These are phyloP conservation scores for Charaxes varanes DNA, from an alignment of 1,140 invertebrate species.

Conservation along the genomic window DNA sequence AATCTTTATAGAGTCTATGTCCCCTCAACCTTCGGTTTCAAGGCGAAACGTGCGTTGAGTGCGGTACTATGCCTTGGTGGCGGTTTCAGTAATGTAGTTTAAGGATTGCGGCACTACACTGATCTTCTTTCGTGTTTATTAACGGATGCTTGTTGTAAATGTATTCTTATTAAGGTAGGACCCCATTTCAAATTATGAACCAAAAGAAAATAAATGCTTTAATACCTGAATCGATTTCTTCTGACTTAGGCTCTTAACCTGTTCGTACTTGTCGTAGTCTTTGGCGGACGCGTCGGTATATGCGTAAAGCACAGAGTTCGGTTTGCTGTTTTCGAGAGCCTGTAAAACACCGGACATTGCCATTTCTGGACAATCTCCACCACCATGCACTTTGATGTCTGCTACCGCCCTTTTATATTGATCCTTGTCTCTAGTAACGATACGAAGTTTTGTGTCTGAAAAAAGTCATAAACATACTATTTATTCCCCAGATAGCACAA, in stretches of 20 bases:
- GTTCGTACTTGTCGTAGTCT: conserved; percentile 22
- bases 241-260: conserved; percentile 28
- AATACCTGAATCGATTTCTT: conserved; percentile 38
- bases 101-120: too few relatives aligned
- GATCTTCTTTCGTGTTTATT: too few relatives aligned
- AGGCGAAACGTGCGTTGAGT: too few relatives aligned
- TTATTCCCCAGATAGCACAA: too few relatives aligned
- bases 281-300: conserved; percentile 79
- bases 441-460: conserved; percentile 17
- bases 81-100: too few relatives aligned
- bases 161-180: neutral
- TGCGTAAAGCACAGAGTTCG: conserved; percentile 78
- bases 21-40: too few relatives aligned
- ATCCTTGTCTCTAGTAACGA: conserved; percentile 24
- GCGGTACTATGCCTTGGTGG: too few relatives aligned
- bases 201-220: conserved; percentile 2
- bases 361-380: conserved; percentile 79
- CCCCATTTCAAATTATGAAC: neutral
- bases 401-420: conserved; percentile 49
- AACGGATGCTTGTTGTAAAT: too few relatives aligned
- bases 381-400: conserved; percentile 71
- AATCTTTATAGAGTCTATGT: too few relatives aligned
- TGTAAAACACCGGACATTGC: conserved; percentile 75
- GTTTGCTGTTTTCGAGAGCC: conserved; percentile 74
- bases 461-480: conserved; percentile 10